Conservation (phyloP, 1,140 invertebrate species). For the Monomorium pharaonis region DNA sequence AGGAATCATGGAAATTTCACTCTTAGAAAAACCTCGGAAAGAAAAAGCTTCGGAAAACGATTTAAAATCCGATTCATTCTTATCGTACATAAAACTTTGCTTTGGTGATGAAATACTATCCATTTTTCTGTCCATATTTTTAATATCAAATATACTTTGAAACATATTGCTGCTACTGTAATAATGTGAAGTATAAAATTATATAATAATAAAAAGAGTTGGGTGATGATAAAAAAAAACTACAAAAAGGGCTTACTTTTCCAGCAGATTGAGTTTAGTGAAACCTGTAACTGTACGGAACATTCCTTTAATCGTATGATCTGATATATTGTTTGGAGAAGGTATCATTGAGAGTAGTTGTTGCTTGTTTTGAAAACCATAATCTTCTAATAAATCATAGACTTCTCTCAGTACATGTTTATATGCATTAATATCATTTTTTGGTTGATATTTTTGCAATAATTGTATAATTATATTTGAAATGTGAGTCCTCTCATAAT, state of each 20-base stretch:
- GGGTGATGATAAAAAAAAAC: no score
- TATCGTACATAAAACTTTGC: not conserved
- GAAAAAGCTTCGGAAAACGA: constrained; percentile 15
- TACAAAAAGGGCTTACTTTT: constrained; percentile 6
- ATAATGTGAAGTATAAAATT: not conserved
- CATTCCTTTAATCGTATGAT: constrained; percentile 71
- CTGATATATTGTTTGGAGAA: constrained; percentile 72
- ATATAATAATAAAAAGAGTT: not conserved
- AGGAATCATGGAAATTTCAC: constrained; percentile 68
- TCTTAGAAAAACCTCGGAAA: constrained; percentile 72
- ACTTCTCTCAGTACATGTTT: constrained; percentile 75
- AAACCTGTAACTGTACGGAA: constrained; percentile 75
- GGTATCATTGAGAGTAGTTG: constrained; percentile 78
- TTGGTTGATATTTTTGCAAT: constrained; percentile 77
- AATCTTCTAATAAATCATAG: constrained; percentile 73
- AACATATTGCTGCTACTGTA: not conserved
- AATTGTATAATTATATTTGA: constrained; percentile 75
- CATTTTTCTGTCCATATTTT: not conserved
- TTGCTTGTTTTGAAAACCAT: constrained; percentile 71
- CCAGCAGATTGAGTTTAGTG: constrained; percentile 47
- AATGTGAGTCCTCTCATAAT: constrained; percentile 75
- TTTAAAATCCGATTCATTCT: not conserved
- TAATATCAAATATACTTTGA: not conserved
- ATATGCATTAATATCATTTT: constrained; percentile 78
- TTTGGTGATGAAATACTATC: not conserved